Conservation (phyloP, 2,113 vertebrate genomes). For the Eidolon helvum region DNA sequence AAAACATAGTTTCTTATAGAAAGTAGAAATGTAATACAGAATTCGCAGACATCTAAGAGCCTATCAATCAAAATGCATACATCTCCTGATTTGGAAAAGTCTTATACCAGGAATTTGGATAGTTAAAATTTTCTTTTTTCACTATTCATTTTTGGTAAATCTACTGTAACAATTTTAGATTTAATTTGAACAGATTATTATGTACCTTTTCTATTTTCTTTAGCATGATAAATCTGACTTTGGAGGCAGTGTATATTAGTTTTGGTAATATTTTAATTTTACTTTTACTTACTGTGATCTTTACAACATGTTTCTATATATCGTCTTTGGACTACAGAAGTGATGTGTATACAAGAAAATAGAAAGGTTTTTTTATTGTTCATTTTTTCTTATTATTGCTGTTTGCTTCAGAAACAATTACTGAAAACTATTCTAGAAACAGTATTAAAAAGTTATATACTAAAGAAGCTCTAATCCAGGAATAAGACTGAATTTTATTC, state of each 20-base stretch:
- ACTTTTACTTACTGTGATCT: background rate
- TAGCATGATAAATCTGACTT: background rate
- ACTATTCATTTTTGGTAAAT: background rate
- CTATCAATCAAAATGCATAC: background rate
- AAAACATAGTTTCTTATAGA: background rate
- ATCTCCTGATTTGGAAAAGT: background rate
- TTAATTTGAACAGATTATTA: background rate
- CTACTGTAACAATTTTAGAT: background rate
- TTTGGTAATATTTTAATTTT: slow-evolving; percentile 25
- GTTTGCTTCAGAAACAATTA: slow-evolving; percentile 26
- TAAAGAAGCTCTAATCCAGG: background rate
- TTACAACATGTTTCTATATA: background rate
- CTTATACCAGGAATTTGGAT: background rate
- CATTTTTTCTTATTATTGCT: background rate
- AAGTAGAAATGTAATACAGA: background rate
- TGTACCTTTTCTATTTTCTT: background rate
- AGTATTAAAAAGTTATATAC: background rate
- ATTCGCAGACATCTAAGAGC: background rate
- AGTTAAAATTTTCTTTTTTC: background rate
- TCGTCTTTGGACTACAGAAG: background rate
- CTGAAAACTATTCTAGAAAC: background rate
- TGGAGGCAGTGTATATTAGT: background rate
- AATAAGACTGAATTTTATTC: background rate
- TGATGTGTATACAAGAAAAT: background rate
- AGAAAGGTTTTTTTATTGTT: background rate